Conservation (phyloP, 2,888 invertebrate species). For the Erebia aethiops region DNA sequence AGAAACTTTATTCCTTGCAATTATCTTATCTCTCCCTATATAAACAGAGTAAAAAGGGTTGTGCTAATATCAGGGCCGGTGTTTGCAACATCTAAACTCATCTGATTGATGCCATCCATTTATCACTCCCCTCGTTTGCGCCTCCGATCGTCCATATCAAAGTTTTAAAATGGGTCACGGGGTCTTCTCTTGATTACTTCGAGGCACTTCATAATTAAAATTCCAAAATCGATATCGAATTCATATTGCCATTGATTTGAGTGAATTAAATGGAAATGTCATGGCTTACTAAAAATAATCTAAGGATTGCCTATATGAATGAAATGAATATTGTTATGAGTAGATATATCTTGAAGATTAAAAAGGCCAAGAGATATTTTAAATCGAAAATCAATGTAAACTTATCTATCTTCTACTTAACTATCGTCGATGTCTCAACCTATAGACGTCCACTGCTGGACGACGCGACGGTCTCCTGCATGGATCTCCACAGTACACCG, state of each 20-base stretch:
- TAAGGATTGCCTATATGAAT: too few relatives aligned
- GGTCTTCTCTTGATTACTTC: slow-evolving; percentile 72
- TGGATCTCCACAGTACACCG: too few relatives aligned
- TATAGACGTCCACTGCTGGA: too few relatives aligned
- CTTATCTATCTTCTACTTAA: too few relatives aligned
- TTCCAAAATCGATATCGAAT: slow-evolving; percentile 62
- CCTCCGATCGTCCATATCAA: slow-evolving; percentile 60
- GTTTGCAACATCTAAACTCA: slow-evolving; percentile 80
- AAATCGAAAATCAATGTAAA: too few relatives aligned
- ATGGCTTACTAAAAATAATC: too few relatives aligned
- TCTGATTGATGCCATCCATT: slow-evolving; percentile 81
- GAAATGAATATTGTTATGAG: too few relatives aligned
- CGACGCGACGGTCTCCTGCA: too few relatives aligned
- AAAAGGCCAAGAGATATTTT: too few relatives aligned
- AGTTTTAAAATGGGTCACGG: slow-evolving; percentile 82
- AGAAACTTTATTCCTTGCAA: slow-evolving; percentile 6
- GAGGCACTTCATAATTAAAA: slow-evolving; percentile 74
- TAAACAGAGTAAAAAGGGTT: slow-evolving; percentile 62
- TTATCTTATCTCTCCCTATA: slow-evolving; percentile 40
- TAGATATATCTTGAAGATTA: too few relatives aligned
- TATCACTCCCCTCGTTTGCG: slow-evolving; percentile 78
- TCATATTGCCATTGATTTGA: background rate
- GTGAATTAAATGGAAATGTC: too few relatives aligned
- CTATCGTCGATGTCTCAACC: too few relatives aligned
- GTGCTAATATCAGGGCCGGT: slow-evolving; percentile 59